Percentiles rank a stretch among this genome's conserved stretches.
Evolutionary conservation across 2,888 invertebrate genomes (phyloP).

Genomic region (Drosophila mayaguana): DNA sequence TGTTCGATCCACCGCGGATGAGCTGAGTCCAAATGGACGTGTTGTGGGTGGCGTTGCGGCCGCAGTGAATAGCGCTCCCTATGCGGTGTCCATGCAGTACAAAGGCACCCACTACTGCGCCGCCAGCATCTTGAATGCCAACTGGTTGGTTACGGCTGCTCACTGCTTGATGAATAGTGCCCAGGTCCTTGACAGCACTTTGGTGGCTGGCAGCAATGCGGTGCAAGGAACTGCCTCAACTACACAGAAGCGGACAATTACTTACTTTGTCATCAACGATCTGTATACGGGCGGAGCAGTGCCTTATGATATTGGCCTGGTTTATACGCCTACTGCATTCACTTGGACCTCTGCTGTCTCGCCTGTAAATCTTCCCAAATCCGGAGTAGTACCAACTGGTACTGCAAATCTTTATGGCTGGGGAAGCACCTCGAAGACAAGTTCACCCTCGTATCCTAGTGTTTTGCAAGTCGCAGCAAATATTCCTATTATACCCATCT

Average conservation of each 20-base stretch:
- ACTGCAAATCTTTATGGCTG: slow-evolving; percentile 81
- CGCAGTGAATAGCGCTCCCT: slow-evolving; percentile 75
- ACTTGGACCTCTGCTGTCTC: slow-evolving; percentile 74
- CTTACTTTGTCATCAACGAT: slow-evolving; percentile 74
- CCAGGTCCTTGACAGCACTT: slow-evolving; percentile 68
- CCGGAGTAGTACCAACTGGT: slow-evolving; percentile 67
- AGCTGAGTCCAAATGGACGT: slow-evolving; percentile 58
- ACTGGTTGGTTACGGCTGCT: slow-evolving; percentile 83
- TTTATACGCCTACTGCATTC: slow-evolving; percentile 79
- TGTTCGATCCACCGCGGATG: not conserved
- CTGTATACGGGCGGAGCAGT: slow-evolving; percentile 80
- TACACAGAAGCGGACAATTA: slow-evolving; percentile 74
- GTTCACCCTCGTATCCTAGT: slow-evolving; percentile 66
- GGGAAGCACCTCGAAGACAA: slow-evolving; percentile 82
- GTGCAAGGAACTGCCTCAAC: slow-evolving; percentile 73
- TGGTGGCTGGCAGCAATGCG: slow-evolving; percentile 81
- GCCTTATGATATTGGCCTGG: slow-evolving; percentile 83
- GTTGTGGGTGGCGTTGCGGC: slow-evolving; percentile 80
- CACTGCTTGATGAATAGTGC: slow-evolving; percentile 76
- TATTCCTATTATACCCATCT: slow-evolving; percentile 72
- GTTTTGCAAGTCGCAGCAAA: slow-evolving; percentile 77
- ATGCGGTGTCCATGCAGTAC: slow-evolving; percentile 81
- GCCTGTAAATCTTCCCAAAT: slow-evolving; percentile 69
- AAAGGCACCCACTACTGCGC: slow-evolving; percentile 80
- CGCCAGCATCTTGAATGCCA: slow-evolving; percentile 78